Conservation (phyloP, 2,113 vertebrate species). For the Madoqua kirkii region DNA sequence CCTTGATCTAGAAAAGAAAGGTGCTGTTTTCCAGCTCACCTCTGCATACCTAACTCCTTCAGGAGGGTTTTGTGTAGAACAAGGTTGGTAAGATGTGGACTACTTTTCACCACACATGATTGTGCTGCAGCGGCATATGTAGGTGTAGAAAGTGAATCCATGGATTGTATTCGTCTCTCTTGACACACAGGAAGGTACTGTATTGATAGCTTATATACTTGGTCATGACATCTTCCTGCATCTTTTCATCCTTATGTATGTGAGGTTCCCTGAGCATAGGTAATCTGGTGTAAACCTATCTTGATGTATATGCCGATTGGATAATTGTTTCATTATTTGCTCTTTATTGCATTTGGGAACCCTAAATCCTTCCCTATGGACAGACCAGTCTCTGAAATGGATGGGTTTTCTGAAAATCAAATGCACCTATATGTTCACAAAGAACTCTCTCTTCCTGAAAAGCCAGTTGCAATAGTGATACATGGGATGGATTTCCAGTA, state of each 20-base stretch:
- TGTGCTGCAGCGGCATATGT: neutral
- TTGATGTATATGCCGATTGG: neutral
- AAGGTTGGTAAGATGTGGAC: neutral
- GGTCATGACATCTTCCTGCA: neutral
- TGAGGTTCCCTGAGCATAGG: neutral
- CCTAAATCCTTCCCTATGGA: neutral
- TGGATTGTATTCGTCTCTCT: neutral
- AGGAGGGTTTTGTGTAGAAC: neutral
- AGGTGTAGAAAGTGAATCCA: neutral
- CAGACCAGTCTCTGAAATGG: neutral
- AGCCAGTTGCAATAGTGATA: neutral
- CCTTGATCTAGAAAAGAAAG: conserved; percentile 37
- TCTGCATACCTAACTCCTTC: neutral
- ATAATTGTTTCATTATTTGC: neutral
- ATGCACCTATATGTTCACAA: neutral
- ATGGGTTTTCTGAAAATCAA: neutral
- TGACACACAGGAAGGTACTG: neutral
- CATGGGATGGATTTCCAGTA: neutral
- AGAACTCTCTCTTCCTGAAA: neutral
- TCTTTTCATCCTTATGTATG: neutral
- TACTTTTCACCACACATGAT: neutral
- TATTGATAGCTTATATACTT: neutral
- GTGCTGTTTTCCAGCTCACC: neutral
- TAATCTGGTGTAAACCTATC: neutral
- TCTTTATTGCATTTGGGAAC: neutral